Evolutionary conservation across 2,797 vertebrate genomes (phyloP).

Genomic region (Menidia menidia): DNA sequence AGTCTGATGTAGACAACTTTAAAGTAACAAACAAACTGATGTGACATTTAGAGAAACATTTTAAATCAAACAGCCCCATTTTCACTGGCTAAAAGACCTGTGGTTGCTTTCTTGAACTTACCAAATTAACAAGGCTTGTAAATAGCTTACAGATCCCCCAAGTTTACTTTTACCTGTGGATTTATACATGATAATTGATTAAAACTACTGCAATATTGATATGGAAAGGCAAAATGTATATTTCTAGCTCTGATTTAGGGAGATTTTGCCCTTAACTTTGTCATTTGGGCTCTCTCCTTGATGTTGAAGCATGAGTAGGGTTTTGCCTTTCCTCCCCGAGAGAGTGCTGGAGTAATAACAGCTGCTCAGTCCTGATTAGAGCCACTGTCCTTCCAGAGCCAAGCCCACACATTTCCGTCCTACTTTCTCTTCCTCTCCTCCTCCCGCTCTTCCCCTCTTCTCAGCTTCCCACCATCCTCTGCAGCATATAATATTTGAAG

Average conservation of each 20-base stretch:
- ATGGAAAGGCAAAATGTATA: conserved; percentile 19
- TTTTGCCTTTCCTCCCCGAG: conserved; percentile 65
- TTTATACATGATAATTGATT: conserved; percentile 23
- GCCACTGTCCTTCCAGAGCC: conserved; percentile 66
- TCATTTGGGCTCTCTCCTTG: conserved; percentile 57
- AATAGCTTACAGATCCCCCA: background rate
- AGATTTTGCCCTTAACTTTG: conserved; percentile 36
- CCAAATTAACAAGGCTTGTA: conserved; percentile 16
- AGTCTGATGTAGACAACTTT: background rate
- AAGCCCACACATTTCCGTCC: conserved; percentile 75
- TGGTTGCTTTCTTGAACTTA: conserved; percentile 3
- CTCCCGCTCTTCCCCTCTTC: conserved; percentile 36
- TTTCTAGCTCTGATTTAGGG: conserved; percentile 21
- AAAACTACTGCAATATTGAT: conserved; percentile 1
- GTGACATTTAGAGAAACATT: background rate
- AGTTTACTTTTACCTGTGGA: conserved; percentile 24
- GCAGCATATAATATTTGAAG: conserved; percentile 51
- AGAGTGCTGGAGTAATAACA: conserved; percentile 77
- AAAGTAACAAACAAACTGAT: background rate
- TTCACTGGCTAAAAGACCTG: background rate
- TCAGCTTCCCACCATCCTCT: conserved; percentile 33
- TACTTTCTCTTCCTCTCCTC: conserved; percentile 63
- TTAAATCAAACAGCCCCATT: no score
- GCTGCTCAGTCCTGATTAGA: conserved; percentile 80
- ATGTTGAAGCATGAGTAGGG: conserved; percentile 65